Conservation (phyloP, 2,888 invertebrate genomes). For the Conistra vaccinii region DNA sequence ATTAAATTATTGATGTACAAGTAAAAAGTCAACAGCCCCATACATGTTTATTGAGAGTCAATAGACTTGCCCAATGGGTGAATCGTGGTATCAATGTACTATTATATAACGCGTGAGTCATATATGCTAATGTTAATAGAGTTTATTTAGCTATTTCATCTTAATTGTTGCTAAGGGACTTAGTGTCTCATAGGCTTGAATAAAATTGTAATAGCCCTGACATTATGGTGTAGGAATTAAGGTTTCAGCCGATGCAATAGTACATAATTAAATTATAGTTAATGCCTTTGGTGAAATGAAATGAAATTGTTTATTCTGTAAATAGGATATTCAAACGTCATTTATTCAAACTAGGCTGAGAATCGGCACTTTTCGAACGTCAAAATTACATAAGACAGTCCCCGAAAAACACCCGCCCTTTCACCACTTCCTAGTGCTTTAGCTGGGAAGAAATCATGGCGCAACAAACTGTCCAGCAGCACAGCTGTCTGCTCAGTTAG, state of each 20-base stretch:
- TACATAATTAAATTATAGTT: background rate
- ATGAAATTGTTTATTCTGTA: too few relatives aligned
- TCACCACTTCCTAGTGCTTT: too few relatives aligned
- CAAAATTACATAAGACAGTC: too few relatives aligned
- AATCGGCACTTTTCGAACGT: too few relatives aligned
- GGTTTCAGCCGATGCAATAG: background rate
- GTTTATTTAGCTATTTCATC: conserved; percentile 14
- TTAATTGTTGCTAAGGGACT: conserved; percentile 19
- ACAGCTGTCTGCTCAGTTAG: too few relatives aligned
- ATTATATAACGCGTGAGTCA: conserved; percentile 40
- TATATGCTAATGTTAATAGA: conserved; percentile 19
- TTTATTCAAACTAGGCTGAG: too few relatives aligned
- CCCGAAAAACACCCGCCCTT: too few relatives aligned
- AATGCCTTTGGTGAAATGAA: background rate
- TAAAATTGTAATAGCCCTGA: background rate
- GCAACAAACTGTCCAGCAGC: too few relatives aligned
- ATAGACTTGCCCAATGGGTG: conserved; percentile 20
- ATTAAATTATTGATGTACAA: conserved; percentile 5
- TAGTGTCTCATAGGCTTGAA: background rate
- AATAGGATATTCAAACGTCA: too few relatives aligned
- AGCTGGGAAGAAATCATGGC: too few relatives aligned
- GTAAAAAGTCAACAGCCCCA: conserved; percentile 33
- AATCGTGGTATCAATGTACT: conserved; percentile 35
- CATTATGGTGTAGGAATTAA: background rate
- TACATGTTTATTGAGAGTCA: conserved; percentile 24